Evolutionary conservation across 2,888 invertebrate species (phyloP), one percentile per base, ranked within the genome.

Genomic region (Seira musarum): DNA sequence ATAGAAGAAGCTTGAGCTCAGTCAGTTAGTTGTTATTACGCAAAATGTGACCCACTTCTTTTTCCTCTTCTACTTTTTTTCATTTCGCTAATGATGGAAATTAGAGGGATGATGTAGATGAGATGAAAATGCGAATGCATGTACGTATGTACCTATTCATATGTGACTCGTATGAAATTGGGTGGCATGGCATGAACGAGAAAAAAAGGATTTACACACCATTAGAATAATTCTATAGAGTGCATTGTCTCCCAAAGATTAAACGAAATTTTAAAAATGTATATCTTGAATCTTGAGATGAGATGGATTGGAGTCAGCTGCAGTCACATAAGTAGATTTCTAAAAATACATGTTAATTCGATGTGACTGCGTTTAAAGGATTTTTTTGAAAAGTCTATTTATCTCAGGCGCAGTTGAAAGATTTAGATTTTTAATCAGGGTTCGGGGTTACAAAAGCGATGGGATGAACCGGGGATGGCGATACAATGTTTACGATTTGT

Each of bases 291-390:
- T 30, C 8, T 30, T 30, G 2, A 53, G 30, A 30, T 2, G 53
- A 8, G 25, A 71, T 21, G 46, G 46, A 71, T 71, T 71, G 71
- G 61, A 71, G 61, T 35, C 71, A 63, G 63, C 71, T 71, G 71
- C 57, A 63, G 3, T n/a, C n/a, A n/a, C n/a, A n/a, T n/a, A n/a
- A 40, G 40, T 40, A 40, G 40, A 40, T 6, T 13, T 40, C 6
- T 40, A 40, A 40, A 40, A 13, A 8, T n/a, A n/a, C n/a, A n/a
- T n/a, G n/a, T n/a, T n/a, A n/a, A n/a, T n/a, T n/a, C n/a, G n/a
- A n/a, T 40, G 13, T 40, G 40, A 6, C 6, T 40, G 40, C 13
- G 40, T 40, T 40, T 40, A 13, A 40, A 40, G 40, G 6, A 40
- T 13, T n/a, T n/a, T n/a, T n/a, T n/a, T n/a, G n/a, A n/a, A n/a